phyloP scores from a whole-genome alignment of 2,888 invertebrate species.

The Pherbina coryleti region DNA sequence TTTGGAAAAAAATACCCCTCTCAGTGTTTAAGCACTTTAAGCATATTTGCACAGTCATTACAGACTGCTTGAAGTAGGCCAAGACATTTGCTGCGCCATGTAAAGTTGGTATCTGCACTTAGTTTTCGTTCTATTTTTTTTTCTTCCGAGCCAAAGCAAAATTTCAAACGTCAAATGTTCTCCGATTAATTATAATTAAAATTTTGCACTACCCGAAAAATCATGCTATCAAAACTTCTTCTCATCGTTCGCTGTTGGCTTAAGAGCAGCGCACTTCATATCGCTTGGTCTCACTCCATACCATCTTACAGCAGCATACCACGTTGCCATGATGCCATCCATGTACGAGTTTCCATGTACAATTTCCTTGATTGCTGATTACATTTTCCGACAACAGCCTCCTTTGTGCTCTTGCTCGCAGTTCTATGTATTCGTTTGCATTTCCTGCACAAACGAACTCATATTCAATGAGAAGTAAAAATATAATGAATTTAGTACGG shows the following conservation, averaged over 20 bases:
- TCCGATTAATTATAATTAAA: slow-evolving; percentile 18
- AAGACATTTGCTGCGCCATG: too few relatives aligned
- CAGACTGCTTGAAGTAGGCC: too few relatives aligned
- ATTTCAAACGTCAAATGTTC: background rate
- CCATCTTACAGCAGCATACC: too few relatives aligned
- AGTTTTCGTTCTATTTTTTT: too few relatives aligned
- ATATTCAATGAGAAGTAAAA: slow-evolving; percentile 20
- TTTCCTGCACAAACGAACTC: slow-evolving; percentile 30
- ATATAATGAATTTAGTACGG: background rate
- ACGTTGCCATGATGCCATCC: background rate
- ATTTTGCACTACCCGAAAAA: background rate
- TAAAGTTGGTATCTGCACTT: too few relatives aligned
- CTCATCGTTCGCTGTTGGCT: background rate
- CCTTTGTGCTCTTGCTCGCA: background rate
- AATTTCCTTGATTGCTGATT: slow-evolving; percentile 36
- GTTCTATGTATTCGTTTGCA: slow-evolving; percentile 31
- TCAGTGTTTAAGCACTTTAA: too few relatives aligned
- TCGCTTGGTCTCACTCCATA: background rate
- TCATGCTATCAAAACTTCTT: background rate
- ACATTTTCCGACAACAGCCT: slow-evolving; percentile 31
- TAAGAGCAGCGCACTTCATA: background rate
- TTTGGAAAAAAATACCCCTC: too few relatives aligned
- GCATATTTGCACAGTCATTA: too few relatives aligned
- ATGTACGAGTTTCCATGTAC: background rate
- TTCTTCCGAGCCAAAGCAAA: background rate